Evolutionary conservation across 2,113 vertebrate genomes (phyloP).

Genomic region (Collichthys lucidus): DNA sequence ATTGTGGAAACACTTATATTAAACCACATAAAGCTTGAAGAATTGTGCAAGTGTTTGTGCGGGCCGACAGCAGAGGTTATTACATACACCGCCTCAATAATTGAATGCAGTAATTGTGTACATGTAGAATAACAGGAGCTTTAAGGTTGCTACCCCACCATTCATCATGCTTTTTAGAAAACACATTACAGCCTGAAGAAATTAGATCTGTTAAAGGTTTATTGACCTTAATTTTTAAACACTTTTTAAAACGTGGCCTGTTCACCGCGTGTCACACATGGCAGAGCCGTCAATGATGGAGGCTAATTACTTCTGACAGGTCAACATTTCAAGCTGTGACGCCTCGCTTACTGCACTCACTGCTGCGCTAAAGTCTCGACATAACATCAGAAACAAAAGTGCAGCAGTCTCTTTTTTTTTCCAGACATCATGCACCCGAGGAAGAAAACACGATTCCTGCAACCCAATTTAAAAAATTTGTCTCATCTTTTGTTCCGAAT

Average conservation of each 20-base stretch:
- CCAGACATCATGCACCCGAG: not conserved
- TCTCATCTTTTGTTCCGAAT: slow-evolving; percentile 40
- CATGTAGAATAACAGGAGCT: slow-evolving; percentile 43
- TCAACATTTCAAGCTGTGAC: slow-evolving; percentile 32
- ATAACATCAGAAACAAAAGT: slow-evolving; percentile 26
- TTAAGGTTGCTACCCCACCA: slow-evolving; percentile 23
- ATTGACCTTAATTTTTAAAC: slow-evolving; percentile 21
- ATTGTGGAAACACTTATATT: slow-evolving; percentile 56
- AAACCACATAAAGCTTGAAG: slow-evolving; percentile 67
- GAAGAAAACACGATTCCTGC: slow-evolving; percentile 24
- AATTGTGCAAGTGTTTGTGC: slow-evolving; percentile 16
- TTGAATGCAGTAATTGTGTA: slow-evolving; percentile 56
- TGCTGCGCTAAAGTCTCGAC: slow-evolving; percentile 2
- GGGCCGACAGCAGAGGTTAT: slow-evolving; percentile 51
- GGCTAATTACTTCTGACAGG: slow-evolving; percentile 38
- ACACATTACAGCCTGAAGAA: not conserved
- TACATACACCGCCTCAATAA: slow-evolving; percentile 44
- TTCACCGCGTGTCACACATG: slow-evolving; percentile 1
- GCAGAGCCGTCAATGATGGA: not conserved
- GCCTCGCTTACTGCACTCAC: not conserved
- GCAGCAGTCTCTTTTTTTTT: not conserved
- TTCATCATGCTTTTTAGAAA: slow-evolving; percentile 34
- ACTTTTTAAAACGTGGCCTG: slow-evolving; percentile 1
- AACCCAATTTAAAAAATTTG: slow-evolving; percentile 40
- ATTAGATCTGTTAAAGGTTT: slow-evolving; percentile 20